Percentiles rank a stretch among this genome's conserved stretches.
Conservation (phyloP, 2,888 invertebrate species). For the Eumerus sabulonum region DNA sequence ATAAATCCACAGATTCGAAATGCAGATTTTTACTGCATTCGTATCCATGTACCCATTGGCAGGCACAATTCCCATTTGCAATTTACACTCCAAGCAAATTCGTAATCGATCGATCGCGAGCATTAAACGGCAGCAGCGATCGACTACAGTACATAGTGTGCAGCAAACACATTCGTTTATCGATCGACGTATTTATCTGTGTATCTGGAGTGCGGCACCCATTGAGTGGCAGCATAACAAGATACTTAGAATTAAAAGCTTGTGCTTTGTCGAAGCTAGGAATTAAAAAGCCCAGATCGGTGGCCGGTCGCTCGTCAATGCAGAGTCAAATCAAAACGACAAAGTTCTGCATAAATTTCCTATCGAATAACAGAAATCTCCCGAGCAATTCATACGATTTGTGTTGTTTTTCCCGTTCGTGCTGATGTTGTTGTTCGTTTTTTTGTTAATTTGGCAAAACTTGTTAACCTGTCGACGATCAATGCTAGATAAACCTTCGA, state of each 20-base stretch:
- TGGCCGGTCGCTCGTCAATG: background rate
- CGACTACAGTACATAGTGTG: background rate
- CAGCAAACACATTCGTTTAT: constrained; percentile 53
- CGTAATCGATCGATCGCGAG: constrained; percentile 46
- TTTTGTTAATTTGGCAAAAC: constrained; percentile 47
- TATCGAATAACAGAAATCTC: constrained; percentile 55
- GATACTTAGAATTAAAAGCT: constrained; percentile 61
- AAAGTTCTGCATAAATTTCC: constrained; percentile 53
- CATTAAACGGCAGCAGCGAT: constrained; percentile 5
- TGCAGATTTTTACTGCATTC: constrained; percentile 52
- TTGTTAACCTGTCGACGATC: constrained; percentile 67
- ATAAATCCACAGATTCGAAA: constrained; percentile 60
- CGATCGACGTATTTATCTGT: constrained; percentile 51
- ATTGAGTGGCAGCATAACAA: constrained; percentile 43
- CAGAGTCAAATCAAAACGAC: constrained; percentile 39
- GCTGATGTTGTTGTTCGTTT: constrained; percentile 20
- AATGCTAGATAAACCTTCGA: constrained; percentile 46
- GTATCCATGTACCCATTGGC: constrained; percentile 25
- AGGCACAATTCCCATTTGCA: constrained; percentile 26
- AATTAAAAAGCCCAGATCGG: constrained; percentile 2
- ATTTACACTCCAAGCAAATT: constrained; percentile 51
- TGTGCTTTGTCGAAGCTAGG: constrained; percentile 51
- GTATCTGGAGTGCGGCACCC: constrained; percentile 51
- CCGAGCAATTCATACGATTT: constrained; percentile 40
- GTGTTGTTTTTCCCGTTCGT: constrained; percentile 26